Base-by-base conservation (phyloP, 2,888 invertebrate species). In the Homarus gammarus region DNA sequence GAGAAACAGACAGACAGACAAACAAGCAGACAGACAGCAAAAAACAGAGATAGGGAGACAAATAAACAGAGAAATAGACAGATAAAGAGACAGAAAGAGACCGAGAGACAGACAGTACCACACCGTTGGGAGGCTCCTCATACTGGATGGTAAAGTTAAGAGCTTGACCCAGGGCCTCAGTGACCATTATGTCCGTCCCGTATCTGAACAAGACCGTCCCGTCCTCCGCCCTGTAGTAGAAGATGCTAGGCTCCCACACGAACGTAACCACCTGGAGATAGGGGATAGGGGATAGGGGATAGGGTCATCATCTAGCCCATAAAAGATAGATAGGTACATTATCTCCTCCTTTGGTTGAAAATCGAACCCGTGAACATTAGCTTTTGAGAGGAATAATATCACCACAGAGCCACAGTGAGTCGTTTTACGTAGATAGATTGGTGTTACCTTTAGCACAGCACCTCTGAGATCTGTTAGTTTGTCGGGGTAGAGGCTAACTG, bases 191-290 rank as follows among this genome's bases (percentile, higher is more conserved):
- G 33, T 91, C 91, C n/a, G 72, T 44, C 18, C 91, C 91, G 36
- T 84, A 91, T 6, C 81, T 68, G 6, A 31, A 51, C 12, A 27
- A 36, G n/a, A 83, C 36, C 12, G 10, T 22, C 0, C 91, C 91
- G 18, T 40, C n/a, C 2, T 15, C 68, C 27, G 33, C 70, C 33
- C 68, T 27, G 49, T 70, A 31, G 70, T 79, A 91, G 75, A 91
- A 82, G 36, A 91, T 72, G 31, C 85, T 88, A 5, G 91, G 91
- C 61, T 88, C 78, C 91, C 91, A 91, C 31, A 70, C 81, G 82
- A 91, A 91, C 12, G 85, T 88, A 6, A 88, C 64, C 51, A 85
- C 77, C 91, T 91, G 87, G 18, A 12, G 56, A 1, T 44, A 51
- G n/a, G n/a, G n/a, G n/a, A n/a, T n/a, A n/a, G n/a, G n/a, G n/a